phyloP scores from a whole-genome alignment of 1,140 invertebrate genomes.

The Anoplophora glabripennis region DNA sequence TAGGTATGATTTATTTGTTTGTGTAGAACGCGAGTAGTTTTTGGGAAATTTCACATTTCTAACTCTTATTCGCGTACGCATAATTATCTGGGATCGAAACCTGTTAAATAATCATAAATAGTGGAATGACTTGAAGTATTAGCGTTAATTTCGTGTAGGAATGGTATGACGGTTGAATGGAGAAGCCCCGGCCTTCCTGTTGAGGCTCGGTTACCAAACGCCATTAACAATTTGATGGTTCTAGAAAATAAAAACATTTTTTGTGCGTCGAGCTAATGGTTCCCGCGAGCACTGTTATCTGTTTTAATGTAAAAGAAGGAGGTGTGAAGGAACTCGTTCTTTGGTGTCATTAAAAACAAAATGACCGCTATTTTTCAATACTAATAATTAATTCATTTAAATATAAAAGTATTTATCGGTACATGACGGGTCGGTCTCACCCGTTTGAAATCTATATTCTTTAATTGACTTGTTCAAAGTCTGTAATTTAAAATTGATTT shows the following conservation, averaged over 20 bases:
- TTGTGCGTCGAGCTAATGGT: slow-evolving; percentile 29
- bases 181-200: no score
- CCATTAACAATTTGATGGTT: slow-evolving; percentile 15
- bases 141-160: no score
- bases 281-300: slow-evolving; percentile 23
- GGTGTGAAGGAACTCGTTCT: slow-evolving; percentile 40
- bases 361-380: slow-evolving; percentile 38
- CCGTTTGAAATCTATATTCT: slow-evolving; percentile 15
- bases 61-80: no score
- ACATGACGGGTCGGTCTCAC: slow-evolving; percentile 27
- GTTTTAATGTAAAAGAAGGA: slow-evolving; percentile 23
- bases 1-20: no score
- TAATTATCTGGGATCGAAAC: no score
- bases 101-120: no score
- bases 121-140: no score
- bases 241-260: slow-evolving; percentile 21
- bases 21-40: no score
- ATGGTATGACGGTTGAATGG: no score
- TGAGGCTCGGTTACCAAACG: no score
- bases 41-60: no score
- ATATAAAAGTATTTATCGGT: slow-evolving; percentile 40
- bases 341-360: slow-evolving; percentile 35
- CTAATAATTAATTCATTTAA: slow-evolving; percentile 40
- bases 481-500: slow-evolving; percentile 21
- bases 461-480: slow-evolving; percentile 31